Percentiles rank a stretch among this genome's conserved stretches.
Evolutionary conservation across 2,888 invertebrate species (phyloP).

Genomic region (Oscheius onirici): DNA sequence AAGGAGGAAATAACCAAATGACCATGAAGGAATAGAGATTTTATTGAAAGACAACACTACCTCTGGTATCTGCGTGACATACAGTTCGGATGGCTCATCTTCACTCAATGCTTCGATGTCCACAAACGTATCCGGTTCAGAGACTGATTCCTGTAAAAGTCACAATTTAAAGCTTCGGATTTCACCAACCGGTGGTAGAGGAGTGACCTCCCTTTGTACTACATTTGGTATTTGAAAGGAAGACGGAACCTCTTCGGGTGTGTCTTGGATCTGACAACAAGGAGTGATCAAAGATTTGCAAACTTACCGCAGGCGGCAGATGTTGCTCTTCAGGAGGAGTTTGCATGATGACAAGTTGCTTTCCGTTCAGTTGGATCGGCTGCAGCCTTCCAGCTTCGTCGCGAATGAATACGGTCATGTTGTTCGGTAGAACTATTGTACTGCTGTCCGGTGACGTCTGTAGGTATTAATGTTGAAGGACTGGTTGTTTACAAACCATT

Average conservation of each 20-base stretch:
- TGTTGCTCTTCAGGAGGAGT: not conserved
- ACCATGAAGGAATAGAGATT: not conserved
- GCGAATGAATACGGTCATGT: not conserved
- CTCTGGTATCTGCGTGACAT: not conserved
- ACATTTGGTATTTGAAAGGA: not conserved
- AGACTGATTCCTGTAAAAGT: not conserved
- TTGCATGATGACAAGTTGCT: not conserved
- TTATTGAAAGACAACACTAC: not conserved
- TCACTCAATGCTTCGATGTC: constrained; percentile 2
- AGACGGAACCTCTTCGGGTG: not conserved
- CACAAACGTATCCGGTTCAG: not conserved
- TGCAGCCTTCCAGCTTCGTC: not conserved
- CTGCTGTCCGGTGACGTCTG: not conserved
- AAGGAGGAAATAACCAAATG: too few species aligned
- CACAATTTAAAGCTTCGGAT: not conserved
- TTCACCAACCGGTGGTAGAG: not conserved
- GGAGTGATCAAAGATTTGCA: not conserved
- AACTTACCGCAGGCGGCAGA: not conserved
- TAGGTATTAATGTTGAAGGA: not conserved
- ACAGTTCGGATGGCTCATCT: too few species aligned
- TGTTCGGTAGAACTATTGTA: not conserved
- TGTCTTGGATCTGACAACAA: not conserved
- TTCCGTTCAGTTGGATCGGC: not conserved
- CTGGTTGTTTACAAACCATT: too few species aligned
- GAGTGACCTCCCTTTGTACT: not conserved